Evolutionary conservation across 2,113 vertebrate genomes (phyloP).

Genomic region (Eupsittula cactorum): DNA sequence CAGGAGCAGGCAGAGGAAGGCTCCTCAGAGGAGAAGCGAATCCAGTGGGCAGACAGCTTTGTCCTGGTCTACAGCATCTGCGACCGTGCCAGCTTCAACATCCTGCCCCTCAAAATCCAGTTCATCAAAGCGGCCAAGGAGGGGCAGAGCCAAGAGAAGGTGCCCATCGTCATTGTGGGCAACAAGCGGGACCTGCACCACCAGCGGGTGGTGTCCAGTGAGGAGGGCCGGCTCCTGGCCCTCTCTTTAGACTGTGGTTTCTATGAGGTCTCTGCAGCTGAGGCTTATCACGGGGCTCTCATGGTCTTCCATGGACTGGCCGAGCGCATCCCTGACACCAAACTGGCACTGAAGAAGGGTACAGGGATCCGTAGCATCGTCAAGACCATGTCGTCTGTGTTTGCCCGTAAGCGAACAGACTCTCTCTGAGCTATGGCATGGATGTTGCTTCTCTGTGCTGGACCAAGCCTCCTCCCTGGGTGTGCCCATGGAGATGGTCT

Average conservation of each 20-base stretch:
- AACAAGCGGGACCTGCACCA: constrained; percentile 86
- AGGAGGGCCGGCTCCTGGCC: constrained; percentile 86
- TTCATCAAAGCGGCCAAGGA: constrained; percentile 81
- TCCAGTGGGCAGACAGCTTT: constrained; percentile 87
- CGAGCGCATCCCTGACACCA: constrained; percentile 77
- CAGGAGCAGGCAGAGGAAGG: constrained; percentile 72
- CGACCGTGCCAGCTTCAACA: constrained; percentile 85
- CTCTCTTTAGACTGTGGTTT: constrained; percentile 82
- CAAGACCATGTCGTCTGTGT: constrained; percentile 85
- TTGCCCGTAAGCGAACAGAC: constrained; percentile 81
- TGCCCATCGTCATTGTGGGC: constrained; percentile 84
- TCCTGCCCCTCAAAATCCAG: constrained; percentile 78
- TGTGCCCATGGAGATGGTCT: neutral
- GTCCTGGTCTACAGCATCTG: constrained; percentile 89
- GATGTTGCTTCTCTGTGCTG: neutral
- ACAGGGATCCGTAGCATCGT: constrained; percentile 82
- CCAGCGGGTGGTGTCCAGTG: constrained; percentile 79
- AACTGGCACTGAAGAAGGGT: constrained; percentile 74
- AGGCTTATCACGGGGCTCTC: constrained; percentile 84
- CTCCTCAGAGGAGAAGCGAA: constrained; percentile 77
- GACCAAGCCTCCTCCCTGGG: neutral
- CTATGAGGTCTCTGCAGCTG: constrained; percentile 85
- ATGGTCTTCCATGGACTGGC: constrained; percentile 83
- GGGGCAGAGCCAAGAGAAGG: constrained; percentile 74
- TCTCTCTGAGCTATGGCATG: constrained; percentile 69